Base-by-base conservation (phyloP, 2,888 invertebrate genomes). In the Mythimna lalbum region DNA sequence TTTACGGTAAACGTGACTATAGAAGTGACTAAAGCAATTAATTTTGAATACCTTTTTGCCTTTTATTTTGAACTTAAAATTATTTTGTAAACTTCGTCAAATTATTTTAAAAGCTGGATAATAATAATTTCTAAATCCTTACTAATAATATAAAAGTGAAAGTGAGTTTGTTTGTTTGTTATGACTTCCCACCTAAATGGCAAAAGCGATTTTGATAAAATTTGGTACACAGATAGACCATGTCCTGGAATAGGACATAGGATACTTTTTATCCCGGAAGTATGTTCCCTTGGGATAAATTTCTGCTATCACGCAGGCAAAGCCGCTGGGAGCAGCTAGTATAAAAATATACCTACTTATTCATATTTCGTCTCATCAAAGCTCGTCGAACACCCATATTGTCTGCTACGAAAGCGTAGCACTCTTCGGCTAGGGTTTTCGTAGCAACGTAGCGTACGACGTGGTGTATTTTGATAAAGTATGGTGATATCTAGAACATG, bases 391-490 rank as follows among this genome's bases (percentile, higher is more conserved):
- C 33, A 10, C 1, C 10, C 4, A 47, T n/a, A 17, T 33, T 50
- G 23, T 14, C 31, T 52, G 49, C 66, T 76, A 61, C 49, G 57
- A 47, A 19, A 31, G 7, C 21, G 27, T 74, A 49, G 49, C 23
- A 21, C 6, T 7, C 31, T 56, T 39, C 9, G 31, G 50, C 57
- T 69, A 10, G 53, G 33, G 27, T 62, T 39, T 43, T 53, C 43
- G 73, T 73, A 78, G 76, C 73, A 36, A 10, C 53, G 79, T 62
- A 62, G 73, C 62, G 12, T 62, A 56, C 63, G 39, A 17, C 12
- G 21, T 7, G 6, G 1, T 49, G 10, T 71, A 36, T 31, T 50
- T 60, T 33, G 27, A 9, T 3, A 39, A 39, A 39, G 17, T 39
- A n/a, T 31, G 7, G 21, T 23, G 9, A 14, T 4, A 14, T 39